These are phyloP conservation scores for Gallirallus australis DNA, from an alignment of 2,797 vertebrate species.

Conservation along the genomic window DNA sequence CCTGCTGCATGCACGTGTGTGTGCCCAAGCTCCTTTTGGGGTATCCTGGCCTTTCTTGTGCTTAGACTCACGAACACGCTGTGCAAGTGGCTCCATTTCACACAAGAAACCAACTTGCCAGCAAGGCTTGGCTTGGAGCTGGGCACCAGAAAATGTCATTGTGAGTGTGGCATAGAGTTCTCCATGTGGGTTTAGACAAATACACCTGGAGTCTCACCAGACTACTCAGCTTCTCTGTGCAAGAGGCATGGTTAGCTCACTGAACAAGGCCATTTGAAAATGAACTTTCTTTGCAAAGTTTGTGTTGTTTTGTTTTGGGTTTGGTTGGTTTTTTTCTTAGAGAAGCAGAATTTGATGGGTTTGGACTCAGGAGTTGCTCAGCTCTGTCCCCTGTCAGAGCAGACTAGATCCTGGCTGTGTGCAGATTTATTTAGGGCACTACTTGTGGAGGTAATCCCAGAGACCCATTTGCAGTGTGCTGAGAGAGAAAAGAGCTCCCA, in stretches of 20 bases:
- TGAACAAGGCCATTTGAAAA: not conserved
- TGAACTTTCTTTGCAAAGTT: not conserved
- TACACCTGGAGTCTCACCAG: not conserved
- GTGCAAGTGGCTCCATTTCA: not conserved
- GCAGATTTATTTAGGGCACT: not conserved
- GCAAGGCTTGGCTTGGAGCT: not conserved
- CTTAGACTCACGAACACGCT: not conserved
- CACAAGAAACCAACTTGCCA: not conserved
- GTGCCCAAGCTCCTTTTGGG: not conserved
- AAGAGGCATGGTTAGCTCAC: rapidly evolving
- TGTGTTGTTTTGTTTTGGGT: too few relatives aligned
- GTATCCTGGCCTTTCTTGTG: not conserved
- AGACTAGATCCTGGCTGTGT: not conserved
- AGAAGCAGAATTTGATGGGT: not conserved
- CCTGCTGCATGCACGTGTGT: rapidly evolving
- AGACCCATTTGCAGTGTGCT: not conserved
- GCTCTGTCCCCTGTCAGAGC: not conserved
- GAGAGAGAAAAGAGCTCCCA: not conserved
- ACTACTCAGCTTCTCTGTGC: not conserved
- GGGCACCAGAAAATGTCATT: not conserved
- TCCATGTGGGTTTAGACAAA: not conserved
- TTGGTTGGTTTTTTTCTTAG: not conserved
- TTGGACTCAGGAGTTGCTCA: not conserved
- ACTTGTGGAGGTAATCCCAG: not conserved
- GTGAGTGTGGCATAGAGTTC: not conserved